These are phyloP conservation scores for Natrix natrix DNA, from an alignment of 2,797 vertebrate genomes.

Conservation along the genomic window DNA sequence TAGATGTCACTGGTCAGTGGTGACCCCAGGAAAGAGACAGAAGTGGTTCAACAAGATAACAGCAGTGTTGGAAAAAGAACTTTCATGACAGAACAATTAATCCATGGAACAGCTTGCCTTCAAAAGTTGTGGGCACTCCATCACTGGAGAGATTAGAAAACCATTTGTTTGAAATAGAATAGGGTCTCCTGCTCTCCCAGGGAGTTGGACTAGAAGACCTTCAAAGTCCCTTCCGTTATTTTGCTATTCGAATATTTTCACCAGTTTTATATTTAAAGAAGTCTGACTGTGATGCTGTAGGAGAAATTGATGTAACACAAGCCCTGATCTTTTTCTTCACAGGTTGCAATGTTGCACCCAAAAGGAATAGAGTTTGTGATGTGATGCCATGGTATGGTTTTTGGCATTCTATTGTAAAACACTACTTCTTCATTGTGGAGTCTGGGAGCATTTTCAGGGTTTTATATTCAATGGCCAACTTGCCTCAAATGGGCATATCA, in stretches of 20 bases:
- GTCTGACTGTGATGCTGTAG: background rate
- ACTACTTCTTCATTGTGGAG: background rate
- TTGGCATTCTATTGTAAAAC: background rate
- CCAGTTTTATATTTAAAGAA: background rate
- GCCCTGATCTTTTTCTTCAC: background rate
- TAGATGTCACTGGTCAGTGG: background rate
- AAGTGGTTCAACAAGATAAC: background rate
- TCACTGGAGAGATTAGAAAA: background rate
- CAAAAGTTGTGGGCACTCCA: background rate
- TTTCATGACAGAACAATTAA: background rate
- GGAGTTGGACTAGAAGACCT: background rate
- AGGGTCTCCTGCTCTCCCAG: background rate
- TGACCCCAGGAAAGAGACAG: background rate
- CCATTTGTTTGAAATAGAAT: background rate
- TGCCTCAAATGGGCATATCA: background rate
- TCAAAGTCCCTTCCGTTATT: background rate
- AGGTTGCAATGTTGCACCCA: background rate
- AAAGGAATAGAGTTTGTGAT: background rate
- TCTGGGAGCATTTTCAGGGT: background rate
- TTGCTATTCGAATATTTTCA: background rate
- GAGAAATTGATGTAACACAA: background rate
- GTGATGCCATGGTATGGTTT: background rate
- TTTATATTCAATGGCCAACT: background rate
- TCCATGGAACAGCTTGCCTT: background rate
- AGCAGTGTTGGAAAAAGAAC: background rate